Base-by-base conservation (phyloP, 2,888 invertebrate genomes). In the Acronicta alni region DNA sequence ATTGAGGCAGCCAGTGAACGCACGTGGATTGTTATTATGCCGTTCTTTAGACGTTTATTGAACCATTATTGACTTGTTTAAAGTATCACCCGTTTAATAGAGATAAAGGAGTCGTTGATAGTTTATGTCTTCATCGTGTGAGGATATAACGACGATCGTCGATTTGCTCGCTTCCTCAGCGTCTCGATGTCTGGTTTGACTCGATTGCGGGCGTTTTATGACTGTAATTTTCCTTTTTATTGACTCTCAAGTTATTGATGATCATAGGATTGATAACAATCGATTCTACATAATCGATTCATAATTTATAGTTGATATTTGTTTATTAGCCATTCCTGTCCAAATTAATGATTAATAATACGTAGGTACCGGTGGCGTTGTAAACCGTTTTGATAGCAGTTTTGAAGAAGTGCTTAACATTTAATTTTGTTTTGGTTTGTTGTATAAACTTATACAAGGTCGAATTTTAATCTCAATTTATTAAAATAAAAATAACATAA, bases 11-110 rank as follows among this genome's bases (percentile, higher is more conserved):
- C 83, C 90, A 86, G 82, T 82, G 85, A 85, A 86, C 86, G 85
- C 91, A 90, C 91, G 92, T 88, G 92, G 91, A 88, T 91, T 89
- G 90, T 92, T 94, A 93, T 93, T 93, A 93, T 91, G 90, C 91
- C 89, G 90, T 91, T 90, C 91, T 89, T 88, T 87, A 81, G 93
- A 93, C 93, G 85, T 93, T 94, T 93, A 94, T 93, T 92, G 93
- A 88, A 91, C 89, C 89, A 90, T 93, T 93, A 94, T 93, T 92
- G 93, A 91, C 90, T 91, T 91, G 93, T 93, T 92, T 92, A 93
- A 93, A 91, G 90, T 92, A 93, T 93, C 89, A 90, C 87, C 87
- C 86, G 88, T 85, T 92, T 93, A 92, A 92, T 93, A 91, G 89
- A 91, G 92, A 93, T 93, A 93, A 92, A 93, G 91, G 89, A 90